Evolutionary conservation across 2,888 invertebrate species (phyloP), one percentile per base, ranked within the genome.

Genomic region (Cybosia mesomella): DNA sequence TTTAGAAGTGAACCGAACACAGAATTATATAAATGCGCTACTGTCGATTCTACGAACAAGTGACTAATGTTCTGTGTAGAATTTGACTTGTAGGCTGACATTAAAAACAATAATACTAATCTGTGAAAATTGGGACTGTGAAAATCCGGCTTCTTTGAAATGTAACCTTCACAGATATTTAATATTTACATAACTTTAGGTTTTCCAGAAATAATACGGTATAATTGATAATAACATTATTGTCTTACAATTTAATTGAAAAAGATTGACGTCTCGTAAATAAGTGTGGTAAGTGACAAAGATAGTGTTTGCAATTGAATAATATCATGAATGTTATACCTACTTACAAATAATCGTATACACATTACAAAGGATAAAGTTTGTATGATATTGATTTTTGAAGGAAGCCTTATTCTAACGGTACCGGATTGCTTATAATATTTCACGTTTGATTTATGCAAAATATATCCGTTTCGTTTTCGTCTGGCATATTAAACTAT

Each of bases 11-110:
- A 71, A 76, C 66, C 71, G 72, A 64, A 58, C 54, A 62, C 70
- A 77, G 78, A 83, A 85, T 82, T 85, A 68, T 82, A 85, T 81
- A 82, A 85, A 88, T 86, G 80, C 83, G 79, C 82, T 78, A 67
- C 77, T 76, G 83, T 84, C 84, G 75, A 63, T 69, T 72, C 62
- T 71, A 70, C 67, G 76, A 28, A 49, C n/a, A 9, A 55, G 65
- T 83, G 83, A 86, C 80, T 82, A 87, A 89, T 86, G 79, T 76
- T 81, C 76, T 81, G 81, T 83, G 80, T 77, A 81, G 82, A 85
- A 85, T 83, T 83, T 76, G 70, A 74, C 69, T 74, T 67, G 66
- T 68, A 72, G 64, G 70, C 69, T 72, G 59, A 64, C 59, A 34
- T 63, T 39, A 72, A 66, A 70, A 68, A 72, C 57, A 55, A 34